A percentile compares a stretch with the other conserved stretches of the same genome.
These are phyloP conservation scores for Aurelia aurita DNA, from an alignment of 30 jellyfish, hydroid and myxozoan species.

Conservation along the genomic window DNA sequence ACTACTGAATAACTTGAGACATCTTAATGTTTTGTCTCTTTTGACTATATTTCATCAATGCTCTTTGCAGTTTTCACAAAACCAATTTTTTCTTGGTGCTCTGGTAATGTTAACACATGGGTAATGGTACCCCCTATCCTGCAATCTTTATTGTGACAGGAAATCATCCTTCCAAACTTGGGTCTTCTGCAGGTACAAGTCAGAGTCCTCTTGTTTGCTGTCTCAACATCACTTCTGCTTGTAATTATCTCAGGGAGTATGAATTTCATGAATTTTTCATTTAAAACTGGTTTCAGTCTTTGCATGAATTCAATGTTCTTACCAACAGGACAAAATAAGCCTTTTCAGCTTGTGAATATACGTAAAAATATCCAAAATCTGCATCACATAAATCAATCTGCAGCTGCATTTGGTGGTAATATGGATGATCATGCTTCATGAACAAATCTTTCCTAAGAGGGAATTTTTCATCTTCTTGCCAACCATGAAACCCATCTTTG, in stretches of 20 bases:
- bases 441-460: conserved; percentile 3
- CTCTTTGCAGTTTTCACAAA: neutral
- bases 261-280: conserved; percentile 25
- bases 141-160: conserved; percentile 30
- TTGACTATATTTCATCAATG: no score
- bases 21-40: no score
- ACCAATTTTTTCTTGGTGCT: conserved; percentile 30
- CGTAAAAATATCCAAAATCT: conserved; percentile 25
- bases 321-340: neutral
- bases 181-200: conserved; percentile 47
- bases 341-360: conserved; percentile 9
- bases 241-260: conserved; percentile 40
- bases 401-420: conserved; percentile 24
- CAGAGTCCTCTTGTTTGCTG: neutral
- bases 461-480: conserved; percentile 26
- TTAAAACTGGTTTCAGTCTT: conserved; percentile 1
- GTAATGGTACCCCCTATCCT: conserved; percentile 34
- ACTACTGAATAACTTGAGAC: no score
- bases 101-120: conserved; percentile 50
- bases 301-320: conserved; percentile 1
- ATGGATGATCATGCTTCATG: conserved; percentile 21
- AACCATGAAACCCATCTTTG: conserved; percentile 40
- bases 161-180: conserved; percentile 43
- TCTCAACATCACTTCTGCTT: conserved; percentile 15
- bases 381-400: conserved; percentile 27